Base-by-base conservation (phyloP, 2,797 vertebrate species). In the Clarias pachynema region DNA sequence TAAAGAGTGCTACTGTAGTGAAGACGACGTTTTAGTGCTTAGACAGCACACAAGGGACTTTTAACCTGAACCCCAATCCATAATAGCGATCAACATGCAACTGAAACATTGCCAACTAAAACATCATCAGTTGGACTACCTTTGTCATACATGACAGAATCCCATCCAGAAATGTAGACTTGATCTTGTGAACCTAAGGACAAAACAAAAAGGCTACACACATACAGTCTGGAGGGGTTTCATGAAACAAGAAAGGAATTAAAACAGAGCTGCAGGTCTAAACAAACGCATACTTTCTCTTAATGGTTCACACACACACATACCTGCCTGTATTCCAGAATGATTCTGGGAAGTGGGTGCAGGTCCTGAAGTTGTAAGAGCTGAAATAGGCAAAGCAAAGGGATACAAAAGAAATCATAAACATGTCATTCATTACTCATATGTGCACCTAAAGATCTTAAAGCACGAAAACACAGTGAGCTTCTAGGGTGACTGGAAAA, bases 321-420 rank as follows among this genome's bases (percentile, higher is more conserved):
- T 56, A 98, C 97, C 96, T 96, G 97, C 83, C 98, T 96, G 85
- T 98, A 96, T 88, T 98, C 96, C 79, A 98, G 90, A 89, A 99
- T 95, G 80, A 98, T 96, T 93, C 94, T 97, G 26, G 97, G 98
- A 79, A 99, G 92, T 22, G 97, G 97, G 89, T 99, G 98, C 81
- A 98, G 92, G 85, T 96, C 95, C 94, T 96, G 95, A 40, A 98
- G 95, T 89, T 96, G 95, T 82, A 93, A 91, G 81, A 99, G 89
- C 98, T 99, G 84, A 68, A 77, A n/a, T 83, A 31, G 24, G 1
- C 15, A n/a, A 79, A 49, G 24, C 44, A 63, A 26, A 62, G 65
- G 31, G 9, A 56, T 18, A 62, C 22, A 89, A 29, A 66, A 9
- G 53, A 18, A 84, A 44, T 44, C 40, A 44, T 44, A 44, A 44